These are phyloP conservation scores for Alligator sinensis DNA, from an alignment of 2,113 vertebrate species.

Conservation along the genomic window DNA sequence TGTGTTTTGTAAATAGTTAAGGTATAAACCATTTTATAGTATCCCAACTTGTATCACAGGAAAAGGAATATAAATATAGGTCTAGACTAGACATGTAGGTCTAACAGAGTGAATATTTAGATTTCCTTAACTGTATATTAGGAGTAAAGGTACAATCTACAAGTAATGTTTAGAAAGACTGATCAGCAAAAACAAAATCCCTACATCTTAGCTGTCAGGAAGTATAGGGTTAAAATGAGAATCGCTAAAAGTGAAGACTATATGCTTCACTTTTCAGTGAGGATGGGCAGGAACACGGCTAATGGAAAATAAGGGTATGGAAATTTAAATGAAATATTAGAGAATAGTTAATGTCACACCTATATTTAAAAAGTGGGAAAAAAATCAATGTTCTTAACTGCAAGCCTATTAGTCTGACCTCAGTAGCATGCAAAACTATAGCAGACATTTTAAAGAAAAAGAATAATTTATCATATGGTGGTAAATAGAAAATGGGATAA, in stretches of 20 bases:
- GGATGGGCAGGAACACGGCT: not conserved
- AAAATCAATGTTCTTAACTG: not conserved
- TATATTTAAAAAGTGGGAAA: not conserved
- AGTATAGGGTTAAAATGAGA: not conserved
- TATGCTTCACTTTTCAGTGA: not conserved
- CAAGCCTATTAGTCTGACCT: not conserved
- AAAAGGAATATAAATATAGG: too few species aligned
- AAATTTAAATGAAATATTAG: not conserved
- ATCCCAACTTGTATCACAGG: too few species aligned
- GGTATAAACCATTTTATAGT: too few species aligned
- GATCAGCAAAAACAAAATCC: not conserved
- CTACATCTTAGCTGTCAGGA: not conserved
- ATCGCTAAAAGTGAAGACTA: not conserved
- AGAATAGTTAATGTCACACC: not conserved
- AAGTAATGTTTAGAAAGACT: not conserved
- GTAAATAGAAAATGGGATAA: not conserved
- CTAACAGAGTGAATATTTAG: too few species aligned
- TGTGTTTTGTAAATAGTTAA: not conserved
- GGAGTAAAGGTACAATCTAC: not conserved
- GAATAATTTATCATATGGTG: not conserved
- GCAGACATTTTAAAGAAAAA: not conserved
- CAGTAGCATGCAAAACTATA: not conserved
- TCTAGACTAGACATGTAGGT: too few species aligned
- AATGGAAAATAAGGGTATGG: accelerated
- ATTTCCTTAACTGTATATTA: not conserved